Percentiles rank a stretch among this genome's conserved stretches.
Evolutionary conservation across 2,888 invertebrate species (phyloP).

Genomic region (Phengaris arion): DNA sequence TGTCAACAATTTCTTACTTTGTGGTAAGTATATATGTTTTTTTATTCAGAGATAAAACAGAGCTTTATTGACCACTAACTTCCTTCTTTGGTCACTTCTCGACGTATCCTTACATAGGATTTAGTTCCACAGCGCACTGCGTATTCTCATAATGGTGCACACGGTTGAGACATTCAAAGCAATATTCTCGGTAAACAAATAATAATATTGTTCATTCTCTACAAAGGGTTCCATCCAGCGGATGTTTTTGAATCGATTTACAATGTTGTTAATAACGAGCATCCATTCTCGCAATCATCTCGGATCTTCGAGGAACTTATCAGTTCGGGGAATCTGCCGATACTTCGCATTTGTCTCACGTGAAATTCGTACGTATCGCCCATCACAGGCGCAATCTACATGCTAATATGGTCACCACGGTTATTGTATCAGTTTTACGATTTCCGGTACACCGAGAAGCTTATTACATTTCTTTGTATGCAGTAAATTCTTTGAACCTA

Average conservation of each 20-base stretch:
- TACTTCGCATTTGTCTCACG: constrained; percentile 65
- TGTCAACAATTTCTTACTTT: constrained; percentile 20
- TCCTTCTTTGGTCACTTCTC: too few species aligned
- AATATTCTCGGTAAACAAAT: not conserved
- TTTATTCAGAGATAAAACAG: not conserved
- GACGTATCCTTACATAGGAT: too few species aligned
- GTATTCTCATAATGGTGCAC: too few species aligned
- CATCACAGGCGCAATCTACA: constrained; percentile 67
- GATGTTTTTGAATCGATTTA: constrained; percentile 23
- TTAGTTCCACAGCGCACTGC: too few species aligned
- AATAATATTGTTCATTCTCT: not conserved
- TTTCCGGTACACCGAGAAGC: not conserved
- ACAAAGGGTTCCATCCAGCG: not conserved
- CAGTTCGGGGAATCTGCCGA: constrained; percentile 39
- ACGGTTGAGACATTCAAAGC: not conserved
- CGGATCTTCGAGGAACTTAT: constrained; percentile 31
- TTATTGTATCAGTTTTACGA: constrained; percentile 3
- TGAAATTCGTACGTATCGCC: constrained; percentile 61
- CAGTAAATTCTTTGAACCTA: not conserved
- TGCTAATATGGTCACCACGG: constrained; percentile 53
- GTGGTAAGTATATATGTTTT: not conserved
- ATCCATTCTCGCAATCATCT: constrained; percentile 32
- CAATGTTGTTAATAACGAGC: constrained; percentile 4
- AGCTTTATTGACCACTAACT: not conserved
- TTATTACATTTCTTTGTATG: constrained; percentile 2